A percentile compares a stretch with the other conserved stretches of the same genome.
These are phyloP conservation scores for Enteromius fasciolatus DNA, from an alignment of 2,797 vertebrate genomes.

Conservation along the genomic window DNA sequence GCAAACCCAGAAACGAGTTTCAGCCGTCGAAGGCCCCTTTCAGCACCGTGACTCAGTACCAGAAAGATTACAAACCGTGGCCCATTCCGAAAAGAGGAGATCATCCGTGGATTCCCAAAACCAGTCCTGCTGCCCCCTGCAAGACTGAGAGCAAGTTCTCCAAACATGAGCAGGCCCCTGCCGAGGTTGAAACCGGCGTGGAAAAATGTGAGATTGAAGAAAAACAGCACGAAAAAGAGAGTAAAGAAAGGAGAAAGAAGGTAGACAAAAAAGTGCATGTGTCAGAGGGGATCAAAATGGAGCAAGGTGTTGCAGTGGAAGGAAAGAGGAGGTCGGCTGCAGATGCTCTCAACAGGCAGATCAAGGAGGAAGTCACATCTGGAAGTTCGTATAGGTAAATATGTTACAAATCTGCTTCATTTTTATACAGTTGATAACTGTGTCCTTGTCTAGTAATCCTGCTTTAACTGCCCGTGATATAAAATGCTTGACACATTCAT, in stretches of 20 bases:
- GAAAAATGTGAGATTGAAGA: conserved; percentile 82
- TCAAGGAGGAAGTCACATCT: conserved; percentile 88
- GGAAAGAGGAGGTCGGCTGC: conserved; percentile 83
- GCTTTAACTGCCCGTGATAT: background rate
- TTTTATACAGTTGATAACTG: background rate
- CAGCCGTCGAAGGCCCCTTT: conserved; percentile 89
- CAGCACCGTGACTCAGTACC: conserved; percentile 89
- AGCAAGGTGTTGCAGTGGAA: conserved; percentile 67
- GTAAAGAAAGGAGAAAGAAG: conserved; percentile 66
- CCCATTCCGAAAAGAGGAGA: conserved; percentile 91
- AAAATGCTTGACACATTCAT: too few species aligned
- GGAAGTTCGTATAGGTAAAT: conserved; percentile 92
- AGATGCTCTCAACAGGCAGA: conserved; percentile 93
- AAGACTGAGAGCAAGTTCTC: conserved; percentile 60
- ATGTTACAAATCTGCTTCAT: background rate
- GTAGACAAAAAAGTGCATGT: conserved; percentile 69
- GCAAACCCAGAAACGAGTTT: conserved; percentile 90
- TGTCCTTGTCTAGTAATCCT: background rate
- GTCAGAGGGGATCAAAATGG: conserved; percentile 66
- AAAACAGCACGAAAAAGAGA: conserved; percentile 78
- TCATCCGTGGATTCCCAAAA: conserved; percentile 96
- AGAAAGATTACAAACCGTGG: conserved; percentile 97
- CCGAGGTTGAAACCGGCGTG: conserved; percentile 74
- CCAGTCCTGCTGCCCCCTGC: conserved; percentile 69
- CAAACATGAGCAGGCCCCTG: conserved; percentile 63